These are phyloP conservation scores for Papilio helenus DNA, from an alignment of 1,140 invertebrate genomes.

Conservation along the genomic window DNA sequence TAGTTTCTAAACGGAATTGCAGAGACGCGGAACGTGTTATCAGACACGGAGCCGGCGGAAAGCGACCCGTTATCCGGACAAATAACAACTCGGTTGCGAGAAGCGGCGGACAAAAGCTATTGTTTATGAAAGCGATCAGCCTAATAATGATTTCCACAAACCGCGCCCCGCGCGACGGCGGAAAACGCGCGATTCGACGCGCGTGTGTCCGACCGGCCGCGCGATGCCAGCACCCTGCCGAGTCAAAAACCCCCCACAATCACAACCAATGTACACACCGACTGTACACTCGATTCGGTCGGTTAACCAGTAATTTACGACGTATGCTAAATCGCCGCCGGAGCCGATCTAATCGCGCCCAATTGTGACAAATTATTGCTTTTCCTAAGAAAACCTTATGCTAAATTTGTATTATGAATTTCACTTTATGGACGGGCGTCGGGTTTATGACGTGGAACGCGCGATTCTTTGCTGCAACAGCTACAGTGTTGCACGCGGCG, in stretches of 20 bases:
- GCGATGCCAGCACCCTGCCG: constrained; percentile 68
- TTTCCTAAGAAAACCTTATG: constrained; percentile 79
- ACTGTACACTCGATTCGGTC: constrained; percentile 55
- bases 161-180: constrained; percentile 64
- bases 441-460: constrained; percentile 58
- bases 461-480: constrained; percentile 55
- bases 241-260: constrained; percentile 52
- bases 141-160: constrained; percentile 82
- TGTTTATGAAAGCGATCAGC: constrained; percentile 82
- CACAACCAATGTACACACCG: constrained; percentile 50
- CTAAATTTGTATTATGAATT: constrained; percentile 74
- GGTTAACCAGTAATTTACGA: constrained; percentile 74
- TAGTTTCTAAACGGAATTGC: constrained; percentile 51
- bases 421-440: constrained; percentile 64
- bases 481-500: constrained; percentile 73
- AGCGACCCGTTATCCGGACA: constrained; percentile 63
- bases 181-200: constrained; percentile 80
- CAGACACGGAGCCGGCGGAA: constrained; percentile 51
- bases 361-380: constrained; percentile 82
- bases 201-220: constrained; percentile 68
- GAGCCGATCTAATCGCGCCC: constrained; percentile 80
- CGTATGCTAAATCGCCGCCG: constrained; percentile 77
- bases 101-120: constrained; percentile 75
- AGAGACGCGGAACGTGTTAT: constrained; percentile 57
- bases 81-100: constrained; percentile 69